Conservation (phyloP, 2,113 vertebrate species). For the Alligator mississippiensis region DNA sequence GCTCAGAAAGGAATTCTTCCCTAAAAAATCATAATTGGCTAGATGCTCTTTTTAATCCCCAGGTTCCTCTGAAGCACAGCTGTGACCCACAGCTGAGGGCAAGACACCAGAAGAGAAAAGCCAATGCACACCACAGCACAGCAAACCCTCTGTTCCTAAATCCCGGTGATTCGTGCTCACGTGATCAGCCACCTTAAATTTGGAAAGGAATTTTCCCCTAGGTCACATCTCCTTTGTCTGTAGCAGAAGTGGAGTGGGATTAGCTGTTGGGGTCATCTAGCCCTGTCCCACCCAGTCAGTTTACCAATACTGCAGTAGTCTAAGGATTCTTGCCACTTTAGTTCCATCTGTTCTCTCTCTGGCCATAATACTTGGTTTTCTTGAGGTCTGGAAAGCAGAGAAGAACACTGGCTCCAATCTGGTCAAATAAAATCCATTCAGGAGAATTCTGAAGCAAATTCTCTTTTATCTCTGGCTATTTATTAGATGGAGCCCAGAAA, state of each 20-base stretch:
- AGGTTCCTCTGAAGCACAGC: neutral
- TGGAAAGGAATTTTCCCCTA: neutral
- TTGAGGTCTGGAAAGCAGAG: neutral
- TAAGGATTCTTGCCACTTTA: neutral
- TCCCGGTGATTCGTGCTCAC: neutral
- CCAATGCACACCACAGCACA: neutral
- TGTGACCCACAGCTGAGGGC: neutral
- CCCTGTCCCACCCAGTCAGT: neutral
- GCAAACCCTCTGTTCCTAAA: neutral
- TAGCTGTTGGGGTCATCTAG: neutral
- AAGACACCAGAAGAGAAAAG: neutral
- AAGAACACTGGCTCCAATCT: neutral
- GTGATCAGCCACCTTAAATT: too few species aligned
- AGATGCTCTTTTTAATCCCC: neutral
- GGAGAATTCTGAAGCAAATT: neutral
- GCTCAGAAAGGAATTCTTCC: neutral
- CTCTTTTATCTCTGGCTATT: neutral
- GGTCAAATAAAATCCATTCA: neutral
- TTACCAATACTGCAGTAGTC: neutral
- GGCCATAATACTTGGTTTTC: neutral
- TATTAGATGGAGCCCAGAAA: neutral
- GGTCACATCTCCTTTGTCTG: too few species aligned
- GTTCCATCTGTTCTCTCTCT: neutral
- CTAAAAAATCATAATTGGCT: neutral
- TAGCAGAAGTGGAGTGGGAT: too few species aligned